These are phyloP conservation scores for Notechis scutatus DNA, from an alignment of 2,113 vertebrate species.

Conservation along the genomic window DNA sequence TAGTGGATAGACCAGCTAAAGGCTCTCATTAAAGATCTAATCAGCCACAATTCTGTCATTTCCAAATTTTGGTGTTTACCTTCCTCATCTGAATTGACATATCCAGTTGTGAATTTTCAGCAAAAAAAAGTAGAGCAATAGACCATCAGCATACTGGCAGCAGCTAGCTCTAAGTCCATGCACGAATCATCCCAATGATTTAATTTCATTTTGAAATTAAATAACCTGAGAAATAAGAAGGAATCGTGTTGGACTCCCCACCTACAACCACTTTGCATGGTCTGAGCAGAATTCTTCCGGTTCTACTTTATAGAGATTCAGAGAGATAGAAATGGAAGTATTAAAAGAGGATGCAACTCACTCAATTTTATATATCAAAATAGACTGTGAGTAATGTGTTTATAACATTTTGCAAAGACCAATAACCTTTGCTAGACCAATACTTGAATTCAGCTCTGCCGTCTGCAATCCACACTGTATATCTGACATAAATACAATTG, in stretches of 20 bases:
- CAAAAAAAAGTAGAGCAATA: background rate
- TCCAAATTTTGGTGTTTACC: background rate
- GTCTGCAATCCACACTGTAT: too few species aligned
- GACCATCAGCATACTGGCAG: background rate
- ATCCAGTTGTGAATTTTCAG: background rate
- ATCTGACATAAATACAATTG: too few species aligned
- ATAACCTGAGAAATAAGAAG: background rate
- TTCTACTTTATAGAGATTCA: background rate
- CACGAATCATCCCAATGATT: background rate
- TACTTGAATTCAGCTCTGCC: too few species aligned
- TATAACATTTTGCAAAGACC: background rate
- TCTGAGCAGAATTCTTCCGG: background rate
- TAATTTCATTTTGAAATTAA: background rate
- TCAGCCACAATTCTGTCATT: background rate
- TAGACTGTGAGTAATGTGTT: background rate
- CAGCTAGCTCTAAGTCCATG: background rate
- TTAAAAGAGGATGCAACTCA: background rate
- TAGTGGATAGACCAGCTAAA: background rate
- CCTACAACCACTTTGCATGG: background rate
- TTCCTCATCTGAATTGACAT: background rate
- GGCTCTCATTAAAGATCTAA: background rate
- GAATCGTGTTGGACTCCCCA: background rate
- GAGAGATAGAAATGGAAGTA: background rate
- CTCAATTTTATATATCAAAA: background rate
- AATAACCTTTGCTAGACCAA: too few species aligned